phyloP scores from a whole-genome alignment of 1,140 invertebrate species.

The fruit fly (Drosophila melanogaster) region DNA sequence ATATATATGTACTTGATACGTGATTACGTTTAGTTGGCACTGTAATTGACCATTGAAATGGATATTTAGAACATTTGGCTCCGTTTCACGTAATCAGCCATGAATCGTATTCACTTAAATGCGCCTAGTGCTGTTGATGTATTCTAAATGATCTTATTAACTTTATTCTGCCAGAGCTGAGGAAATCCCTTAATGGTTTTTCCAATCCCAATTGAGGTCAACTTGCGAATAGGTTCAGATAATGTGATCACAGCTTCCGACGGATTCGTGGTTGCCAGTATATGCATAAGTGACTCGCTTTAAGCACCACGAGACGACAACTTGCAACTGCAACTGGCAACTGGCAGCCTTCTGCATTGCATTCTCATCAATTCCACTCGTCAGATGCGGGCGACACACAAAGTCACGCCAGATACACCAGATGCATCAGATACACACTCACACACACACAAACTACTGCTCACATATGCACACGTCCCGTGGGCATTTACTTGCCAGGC shows the following conservation, averaged over 20 bases:
- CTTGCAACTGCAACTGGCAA: slow-evolving; percentile 15
- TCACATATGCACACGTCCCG: slow-evolving; percentile 51
- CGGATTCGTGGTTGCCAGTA: slow-evolving; percentile 19
- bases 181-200: slow-evolving; percentile 21
- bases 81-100: background rate
- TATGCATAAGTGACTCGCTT: slow-evolving; percentile 30
- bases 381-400: slow-evolving; percentile 38
- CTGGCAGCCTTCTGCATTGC: slow-evolving; percentile 36
- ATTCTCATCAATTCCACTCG: slow-evolving; percentile 53
- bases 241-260: slow-evolving; percentile 36
- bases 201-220: slow-evolving; percentile 39
- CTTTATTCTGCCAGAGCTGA: background rate
- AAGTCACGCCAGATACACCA: slow-evolving; percentile 2
- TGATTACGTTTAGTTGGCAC: background rate
- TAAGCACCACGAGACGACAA: slow-evolving; percentile 28
- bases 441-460: slow-evolving; percentile 2
- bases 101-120: too few species aligned
- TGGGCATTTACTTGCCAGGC: slow-evolving; percentile 71
- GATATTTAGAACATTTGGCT: too few species aligned
- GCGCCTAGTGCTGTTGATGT: background rate
- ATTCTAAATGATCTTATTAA: slow-evolving; percentile 12
- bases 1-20: background rate
- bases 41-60: too few species aligned
- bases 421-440: slow-evolving; percentile 3
- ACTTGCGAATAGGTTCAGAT: slow-evolving; percentile 24